Conservation (phyloP, 1,140 invertebrate species). For the Zaprionus kolodkinae region DNA sequence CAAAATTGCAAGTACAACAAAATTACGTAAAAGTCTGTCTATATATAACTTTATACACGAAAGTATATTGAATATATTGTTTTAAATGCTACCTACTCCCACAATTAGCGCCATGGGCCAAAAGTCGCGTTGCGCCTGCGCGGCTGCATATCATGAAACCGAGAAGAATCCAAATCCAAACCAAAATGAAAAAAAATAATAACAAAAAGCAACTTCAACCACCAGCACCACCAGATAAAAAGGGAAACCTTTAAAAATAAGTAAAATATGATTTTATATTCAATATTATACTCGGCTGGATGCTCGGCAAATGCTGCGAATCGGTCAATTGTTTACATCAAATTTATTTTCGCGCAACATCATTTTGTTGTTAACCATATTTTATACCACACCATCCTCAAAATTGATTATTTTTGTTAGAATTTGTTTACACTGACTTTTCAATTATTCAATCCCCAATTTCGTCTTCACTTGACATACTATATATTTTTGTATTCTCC, state of each 20-base stretch:
- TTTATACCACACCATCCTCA: constrained; percentile 1
- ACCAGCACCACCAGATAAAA: constrained; percentile 39
- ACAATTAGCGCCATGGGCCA: constrained; percentile 38
- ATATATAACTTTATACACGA: constrained; percentile 49
- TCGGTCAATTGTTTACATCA: background rate
- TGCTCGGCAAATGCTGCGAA: constrained; percentile 4
- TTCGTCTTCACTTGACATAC: constrained; percentile 17
- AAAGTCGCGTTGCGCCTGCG: constrained; percentile 71
- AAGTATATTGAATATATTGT: constrained; percentile 44
- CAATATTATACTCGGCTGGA: constrained; percentile 5
- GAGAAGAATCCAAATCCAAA: constrained; percentile 21
- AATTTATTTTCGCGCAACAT: constrained; percentile 20
- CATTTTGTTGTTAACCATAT: constrained; percentile 50
- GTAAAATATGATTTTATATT: constrained; percentile 22
- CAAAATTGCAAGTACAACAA: constrained; percentile 70
- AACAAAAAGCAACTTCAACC: constrained; percentile 58
- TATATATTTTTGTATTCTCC: constrained; percentile 25
- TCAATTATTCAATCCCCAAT: constrained; percentile 16
- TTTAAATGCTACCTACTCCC: constrained; percentile 41
- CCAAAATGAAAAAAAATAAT: constrained; percentile 11
- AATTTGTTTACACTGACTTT: constrained; percentile 35
- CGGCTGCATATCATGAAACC: constrained; percentile 65
- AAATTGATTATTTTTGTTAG: constrained; percentile 25
- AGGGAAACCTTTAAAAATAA: constrained; percentile 29
- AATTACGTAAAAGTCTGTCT: constrained; percentile 72